phyloP scores from a whole-genome alignment of 2,797 vertebrate species.

The Coluber constrictor region DNA sequence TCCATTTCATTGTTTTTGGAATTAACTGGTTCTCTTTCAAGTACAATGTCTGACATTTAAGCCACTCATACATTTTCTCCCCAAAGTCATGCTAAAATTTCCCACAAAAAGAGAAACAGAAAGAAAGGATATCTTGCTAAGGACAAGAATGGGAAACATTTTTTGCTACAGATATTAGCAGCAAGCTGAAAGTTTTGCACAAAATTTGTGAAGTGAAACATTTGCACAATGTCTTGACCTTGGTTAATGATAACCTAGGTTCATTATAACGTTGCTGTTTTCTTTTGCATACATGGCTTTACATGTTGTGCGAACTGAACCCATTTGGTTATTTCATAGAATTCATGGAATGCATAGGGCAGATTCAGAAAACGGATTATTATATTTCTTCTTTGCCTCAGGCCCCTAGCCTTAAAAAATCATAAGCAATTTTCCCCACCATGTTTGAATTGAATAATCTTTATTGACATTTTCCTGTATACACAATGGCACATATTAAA shows the following conservation, averaged over 20 bases:
- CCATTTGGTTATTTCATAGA: neutral
- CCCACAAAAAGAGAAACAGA: neutral
- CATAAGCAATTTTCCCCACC: neutral
- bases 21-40: neutral
- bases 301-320: neutral
- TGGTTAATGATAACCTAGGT: neutral
- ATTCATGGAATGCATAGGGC: neutral
- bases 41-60: neutral
- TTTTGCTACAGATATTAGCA: neutral
- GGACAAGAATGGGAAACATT: neutral
- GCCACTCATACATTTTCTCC: too few species aligned
- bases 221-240: neutral
- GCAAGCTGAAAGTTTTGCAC: neutral
- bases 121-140: neutral
- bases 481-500: neutral
- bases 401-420: neutral
- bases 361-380: neutral
- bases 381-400: neutral
- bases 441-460: neutral
- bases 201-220: neutral
- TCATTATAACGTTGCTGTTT: neutral
- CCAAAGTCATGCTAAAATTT: neutral
- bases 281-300: neutral
- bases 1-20: neutral
- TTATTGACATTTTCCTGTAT: neutral